Evolutionary conservation across 1,140 invertebrate species (phyloP).

Genomic region (Drosophila saltans): DNA sequence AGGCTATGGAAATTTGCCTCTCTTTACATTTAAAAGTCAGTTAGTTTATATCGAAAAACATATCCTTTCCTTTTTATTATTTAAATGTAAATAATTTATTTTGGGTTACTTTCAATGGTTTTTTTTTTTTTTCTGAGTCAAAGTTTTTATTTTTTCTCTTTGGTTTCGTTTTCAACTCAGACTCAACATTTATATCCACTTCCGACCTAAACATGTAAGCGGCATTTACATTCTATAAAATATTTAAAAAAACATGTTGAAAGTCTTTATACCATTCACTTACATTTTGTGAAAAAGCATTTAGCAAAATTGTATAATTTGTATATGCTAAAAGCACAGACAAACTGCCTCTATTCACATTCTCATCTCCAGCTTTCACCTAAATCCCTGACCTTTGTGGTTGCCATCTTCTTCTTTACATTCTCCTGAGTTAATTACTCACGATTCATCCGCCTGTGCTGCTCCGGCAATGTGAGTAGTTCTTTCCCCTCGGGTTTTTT

Average conservation of each 20-base stretch:
- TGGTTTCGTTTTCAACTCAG: too few relatives aligned
- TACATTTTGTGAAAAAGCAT: conserved; percentile 27
- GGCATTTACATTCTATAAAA: too few relatives aligned
- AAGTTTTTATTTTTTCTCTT: too few relatives aligned
- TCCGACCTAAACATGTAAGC: too few relatives aligned
- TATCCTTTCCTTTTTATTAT: too few relatives aligned
- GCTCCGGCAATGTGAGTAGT: not conserved
- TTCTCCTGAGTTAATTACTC: conserved; percentile 65
- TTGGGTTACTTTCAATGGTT: too few relatives aligned
- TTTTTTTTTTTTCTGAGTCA: too few relatives aligned
- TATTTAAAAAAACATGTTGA: too few relatives aligned
- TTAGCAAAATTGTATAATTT: conserved; percentile 53
- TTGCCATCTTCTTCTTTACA: conserved; percentile 26
- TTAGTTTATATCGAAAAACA: too few relatives aligned
- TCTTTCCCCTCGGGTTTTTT: conserved; percentile 31
- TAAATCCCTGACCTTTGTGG: conserved; percentile 78
- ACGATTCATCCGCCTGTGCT: not conserved
- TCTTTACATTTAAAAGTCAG: too few relatives aligned
- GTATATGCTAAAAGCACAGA: conserved; percentile 40
- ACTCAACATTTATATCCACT: too few relatives aligned
- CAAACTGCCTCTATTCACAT: conserved; percentile 9
- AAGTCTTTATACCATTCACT: conserved; percentile 24
- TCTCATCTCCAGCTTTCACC: conserved; percentile 57
- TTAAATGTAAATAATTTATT: too few relatives aligned
- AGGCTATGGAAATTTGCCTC: not conserved